Evolutionary conservation across 2,888 invertebrate species (phyloP).

Genomic region (Catocala sponsa): DNA sequence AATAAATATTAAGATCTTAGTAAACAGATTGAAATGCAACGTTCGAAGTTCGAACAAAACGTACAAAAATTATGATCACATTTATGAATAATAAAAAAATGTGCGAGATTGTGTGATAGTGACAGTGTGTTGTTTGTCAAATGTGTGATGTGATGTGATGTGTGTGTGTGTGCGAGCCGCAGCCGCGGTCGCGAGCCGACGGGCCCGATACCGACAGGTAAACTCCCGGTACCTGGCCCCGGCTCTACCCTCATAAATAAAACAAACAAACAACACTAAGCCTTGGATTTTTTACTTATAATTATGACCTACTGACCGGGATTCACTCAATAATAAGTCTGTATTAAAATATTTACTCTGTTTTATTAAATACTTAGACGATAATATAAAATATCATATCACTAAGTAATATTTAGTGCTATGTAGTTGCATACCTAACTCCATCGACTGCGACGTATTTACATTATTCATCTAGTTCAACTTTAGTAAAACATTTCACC

Average conservation of each 20-base stretch:
- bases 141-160: constrained; percentile 37
- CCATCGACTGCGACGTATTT: constrained; percentile 48
- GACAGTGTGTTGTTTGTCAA: constrained; percentile 25
- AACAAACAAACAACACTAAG: constrained; percentile 55
- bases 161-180: constrained; percentile 14
- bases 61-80: background rate
- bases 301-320: constrained; percentile 70
- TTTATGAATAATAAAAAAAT: too few relatives aligned
- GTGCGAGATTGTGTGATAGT: constrained; percentile 13
- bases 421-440: constrained; percentile 61
- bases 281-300: constrained; percentile 51
- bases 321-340: constrained; percentile 74
- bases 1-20: too few relatives aligned
- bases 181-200: constrained; percentile 9
- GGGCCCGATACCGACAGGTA: constrained; percentile 21
- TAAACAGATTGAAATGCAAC: background rate
- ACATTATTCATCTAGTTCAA: constrained; percentile 50
- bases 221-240: constrained; percentile 38
- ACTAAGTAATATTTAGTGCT: constrained; percentile 77
- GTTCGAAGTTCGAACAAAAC: background rate
- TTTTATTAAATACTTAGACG: constrained; percentile 83
- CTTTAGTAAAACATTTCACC: constrained; percentile 49
- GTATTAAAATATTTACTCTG: constrained; percentile 83
- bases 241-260: constrained; percentile 56
- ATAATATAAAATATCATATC: constrained; percentile 83